A percentile compares a stretch with the other conserved stretches of the same genome.
Evolutionary conservation across 2,797 vertebrate genomes (phyloP).

Genomic region (Hemibagrus guttatus): DNA sequence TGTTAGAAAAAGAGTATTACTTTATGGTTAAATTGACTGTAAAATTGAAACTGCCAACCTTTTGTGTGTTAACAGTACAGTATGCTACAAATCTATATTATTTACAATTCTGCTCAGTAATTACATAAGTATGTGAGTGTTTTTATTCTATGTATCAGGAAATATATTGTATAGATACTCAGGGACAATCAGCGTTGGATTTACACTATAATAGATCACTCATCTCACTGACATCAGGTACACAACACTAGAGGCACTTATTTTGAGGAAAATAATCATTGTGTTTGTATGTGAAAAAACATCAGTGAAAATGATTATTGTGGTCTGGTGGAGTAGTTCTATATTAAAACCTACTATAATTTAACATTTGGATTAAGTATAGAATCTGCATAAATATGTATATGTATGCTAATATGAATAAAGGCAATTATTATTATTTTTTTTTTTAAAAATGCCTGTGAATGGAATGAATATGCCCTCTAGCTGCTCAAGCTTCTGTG

Average conservation of each 20-base stretch:
- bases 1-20: slow-evolving; percentile 9
- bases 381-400: slow-evolving; percentile 16
- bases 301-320: slow-evolving; percentile 11
- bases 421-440: slow-evolving; percentile 8
- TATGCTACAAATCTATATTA: neutral
- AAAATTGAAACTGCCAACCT: neutral
- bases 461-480: neutral
- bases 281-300: slow-evolving; percentile 24
- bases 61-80: neutral
- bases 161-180: slow-evolving; percentile 28
- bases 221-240: slow-evolving; percentile 11
- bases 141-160: slow-evolving; percentile 12
- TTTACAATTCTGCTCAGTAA: neutral
- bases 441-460: neutral
- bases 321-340: neutral
- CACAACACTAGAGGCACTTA: slow-evolving; percentile 22
- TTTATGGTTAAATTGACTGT: neutral
- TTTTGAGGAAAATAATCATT: neutral
- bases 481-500: neutral
- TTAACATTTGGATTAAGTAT: neutral
- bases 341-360: slow-evolving; percentile 9
- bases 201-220: neutral
- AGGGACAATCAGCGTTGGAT: slow-evolving; percentile 22
- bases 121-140: neutral
- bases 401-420: slow-evolving; percentile 13